Percentiles rank a stretch among this genome's conserved stretches.
Evolutionary conservation across 2,113 vertebrate genomes (phyloP).

Genomic region (Oreochromis tanganicae): DNA sequence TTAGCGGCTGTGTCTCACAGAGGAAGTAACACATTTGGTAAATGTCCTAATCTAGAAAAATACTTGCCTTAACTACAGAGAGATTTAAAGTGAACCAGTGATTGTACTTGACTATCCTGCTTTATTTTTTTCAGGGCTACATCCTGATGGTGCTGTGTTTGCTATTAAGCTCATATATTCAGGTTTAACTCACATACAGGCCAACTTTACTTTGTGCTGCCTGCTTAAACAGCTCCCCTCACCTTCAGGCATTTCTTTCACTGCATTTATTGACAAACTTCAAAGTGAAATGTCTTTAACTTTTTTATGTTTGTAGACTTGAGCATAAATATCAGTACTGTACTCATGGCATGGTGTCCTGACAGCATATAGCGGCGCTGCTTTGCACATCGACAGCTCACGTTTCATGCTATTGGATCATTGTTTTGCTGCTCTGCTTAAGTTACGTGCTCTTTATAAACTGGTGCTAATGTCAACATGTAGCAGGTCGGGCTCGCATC

Average conservation of each 20-base stretch:
- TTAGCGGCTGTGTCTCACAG: background rate
- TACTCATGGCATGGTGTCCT: background rate
- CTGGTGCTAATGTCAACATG: background rate
- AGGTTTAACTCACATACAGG: conserved; percentile 33
- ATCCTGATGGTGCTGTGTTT: conserved; percentile 32
- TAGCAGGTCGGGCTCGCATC: background rate
- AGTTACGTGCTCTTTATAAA: background rate
- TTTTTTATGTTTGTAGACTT: background rate
- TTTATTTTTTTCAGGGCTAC: background rate
- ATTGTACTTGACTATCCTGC: background rate
- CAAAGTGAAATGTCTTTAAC: background rate
- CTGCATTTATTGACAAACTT: background rate
- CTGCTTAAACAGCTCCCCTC: background rate
- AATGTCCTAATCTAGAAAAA: background rate
- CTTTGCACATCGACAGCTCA: background rate
- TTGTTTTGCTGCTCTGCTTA: background rate
- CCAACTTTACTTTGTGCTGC: conserved; percentile 9
- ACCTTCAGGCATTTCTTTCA: background rate
- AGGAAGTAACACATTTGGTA: background rate
- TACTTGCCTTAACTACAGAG: background rate
- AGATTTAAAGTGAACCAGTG: background rate
- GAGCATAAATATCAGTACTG: background rate
- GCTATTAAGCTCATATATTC: conserved; percentile 38
- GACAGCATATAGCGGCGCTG: background rate
- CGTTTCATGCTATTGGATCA: background rate